Base-by-base conservation (phyloP, 2,888 invertebrate genomes). In the Ectobius pallidus region DNA sequence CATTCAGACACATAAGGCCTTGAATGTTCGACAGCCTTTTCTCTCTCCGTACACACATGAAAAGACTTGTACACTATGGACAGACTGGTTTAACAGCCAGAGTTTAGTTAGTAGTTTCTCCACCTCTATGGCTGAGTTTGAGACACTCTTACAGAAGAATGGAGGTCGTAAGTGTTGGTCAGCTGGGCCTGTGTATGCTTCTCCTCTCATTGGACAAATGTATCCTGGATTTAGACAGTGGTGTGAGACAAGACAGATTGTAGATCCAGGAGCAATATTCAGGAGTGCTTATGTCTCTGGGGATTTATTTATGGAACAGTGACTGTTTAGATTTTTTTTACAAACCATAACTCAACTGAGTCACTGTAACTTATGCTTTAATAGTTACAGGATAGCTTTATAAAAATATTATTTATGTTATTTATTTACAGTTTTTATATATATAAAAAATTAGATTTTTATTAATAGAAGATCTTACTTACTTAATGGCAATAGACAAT, bases 131-230 rank as follows among this genome's bases (percentile, higher is more conserved):
- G 75, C 74, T 16, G 75, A 74, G 39, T 73, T 72, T 34, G 75
- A 75, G 34, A 39, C 75, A 11, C 32, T 75, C 18, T 70, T 75
- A 16, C 75, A 75, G 68, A 61, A 68, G 18, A 67, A 69, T 52
- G 70, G 71, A n/a, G 75, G 75, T 7, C 69, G 74, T 0, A 74
- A 74, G 25, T 73, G 74, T 46, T 75, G 75, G 75, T 73, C 74
- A 14, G 71, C 72, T 20, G 75, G 75, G 27, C 75, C 75, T 14
- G 70, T 74, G 16, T 75, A 72, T 65, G 71, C 71, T 11, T 69
- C 67, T 9, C 71, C 70, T 34, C 69, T 75, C 32, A 75, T 72
- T 46, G 72, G 52, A 25, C 71, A 72, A 32, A 69, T 65, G 69
- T 74, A 71, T 71, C 76, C 74, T n/a, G 75, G 70, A 25, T 75